These are phyloP conservation scores for Muscicapa comitata DNA, from an alignment of 2,797 vertebrate genomes.

Conservation along the genomic window DNA sequence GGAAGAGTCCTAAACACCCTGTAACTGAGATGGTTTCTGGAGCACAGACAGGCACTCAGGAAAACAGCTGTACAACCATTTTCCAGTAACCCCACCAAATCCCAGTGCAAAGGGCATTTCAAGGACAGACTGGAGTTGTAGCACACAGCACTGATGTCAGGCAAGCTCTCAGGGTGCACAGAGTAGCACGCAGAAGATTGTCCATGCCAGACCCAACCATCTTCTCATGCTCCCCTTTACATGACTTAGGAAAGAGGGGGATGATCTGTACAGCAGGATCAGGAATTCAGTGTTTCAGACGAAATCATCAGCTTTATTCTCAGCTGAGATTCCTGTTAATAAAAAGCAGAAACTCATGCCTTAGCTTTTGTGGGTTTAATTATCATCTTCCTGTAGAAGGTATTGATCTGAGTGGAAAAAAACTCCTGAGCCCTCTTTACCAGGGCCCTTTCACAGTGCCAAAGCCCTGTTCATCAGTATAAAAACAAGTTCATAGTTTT, in stretches of 20 bases:
- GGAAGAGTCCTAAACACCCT: neutral
- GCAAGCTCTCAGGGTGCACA: neutral
- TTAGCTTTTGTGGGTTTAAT: neutral
- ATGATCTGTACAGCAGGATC: neutral
- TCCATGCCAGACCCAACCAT: fast-evolving
- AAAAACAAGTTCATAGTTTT: neutral
- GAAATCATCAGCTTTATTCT: neutral
- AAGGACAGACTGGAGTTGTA: neutral
- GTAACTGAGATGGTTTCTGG: neutral
- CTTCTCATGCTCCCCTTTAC: neutral
- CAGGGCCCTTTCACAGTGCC: neutral
- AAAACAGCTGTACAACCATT: neutral
- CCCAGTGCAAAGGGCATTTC: neutral
- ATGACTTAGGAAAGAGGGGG: neutral
- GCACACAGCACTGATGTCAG: neutral
- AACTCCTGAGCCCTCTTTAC: neutral
- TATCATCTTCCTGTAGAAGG: neutral
- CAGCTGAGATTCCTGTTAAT: neutral
- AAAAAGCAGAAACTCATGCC: neutral
- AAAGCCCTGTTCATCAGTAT: neutral
- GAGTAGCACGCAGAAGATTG: neutral
- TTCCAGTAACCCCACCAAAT: neutral
- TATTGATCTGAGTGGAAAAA: neutral
- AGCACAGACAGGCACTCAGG: neutral
- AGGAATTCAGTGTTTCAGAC: neutral